These are phyloP conservation scores for Pantherophis alleghaniensis DNA, from an alignment of 2,797 vertebrate genomes.

Conservation along the genomic window DNA sequence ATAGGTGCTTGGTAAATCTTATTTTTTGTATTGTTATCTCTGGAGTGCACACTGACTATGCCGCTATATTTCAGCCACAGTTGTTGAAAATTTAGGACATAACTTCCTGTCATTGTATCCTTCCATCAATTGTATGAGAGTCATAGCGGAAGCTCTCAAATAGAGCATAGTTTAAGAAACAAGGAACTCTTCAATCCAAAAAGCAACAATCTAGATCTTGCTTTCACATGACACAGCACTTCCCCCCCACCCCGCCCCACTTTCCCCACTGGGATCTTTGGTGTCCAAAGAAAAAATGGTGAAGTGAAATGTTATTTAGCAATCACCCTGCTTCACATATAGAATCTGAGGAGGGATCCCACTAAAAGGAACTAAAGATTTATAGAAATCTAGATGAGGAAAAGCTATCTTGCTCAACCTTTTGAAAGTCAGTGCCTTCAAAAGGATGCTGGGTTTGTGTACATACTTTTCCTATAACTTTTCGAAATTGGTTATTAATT, in stretches of 20 bases:
- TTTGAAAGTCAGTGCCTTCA: neutral
- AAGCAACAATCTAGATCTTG: neutral
- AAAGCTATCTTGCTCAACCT: too few relatives aligned
- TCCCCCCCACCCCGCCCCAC: too few relatives aligned
- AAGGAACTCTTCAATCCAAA: neutral
- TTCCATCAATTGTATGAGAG: neutral
- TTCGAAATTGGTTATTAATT: neutral
- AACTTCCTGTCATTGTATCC: neutral
- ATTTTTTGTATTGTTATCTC: neutral
- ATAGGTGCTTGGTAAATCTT: neutral
- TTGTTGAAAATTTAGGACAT: neutral
- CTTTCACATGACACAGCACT: neutral
- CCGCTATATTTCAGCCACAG: neutral
- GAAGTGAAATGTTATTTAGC: neutral
- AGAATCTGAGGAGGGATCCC: neutral
- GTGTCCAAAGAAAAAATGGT: neutral
- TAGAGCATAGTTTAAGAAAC: neutral
- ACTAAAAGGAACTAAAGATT: too few relatives aligned
- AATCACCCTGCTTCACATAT: neutral
- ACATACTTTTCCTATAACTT: neutral
- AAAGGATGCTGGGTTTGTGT: too few relatives aligned
- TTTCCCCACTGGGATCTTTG: neutral
- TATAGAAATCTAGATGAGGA: neutral
- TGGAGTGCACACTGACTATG: neutral
- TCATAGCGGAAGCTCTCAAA: neutral